Base-by-base conservation (phyloP, 1,140 invertebrate species). In the Trichonephila clavipes region DNA sequence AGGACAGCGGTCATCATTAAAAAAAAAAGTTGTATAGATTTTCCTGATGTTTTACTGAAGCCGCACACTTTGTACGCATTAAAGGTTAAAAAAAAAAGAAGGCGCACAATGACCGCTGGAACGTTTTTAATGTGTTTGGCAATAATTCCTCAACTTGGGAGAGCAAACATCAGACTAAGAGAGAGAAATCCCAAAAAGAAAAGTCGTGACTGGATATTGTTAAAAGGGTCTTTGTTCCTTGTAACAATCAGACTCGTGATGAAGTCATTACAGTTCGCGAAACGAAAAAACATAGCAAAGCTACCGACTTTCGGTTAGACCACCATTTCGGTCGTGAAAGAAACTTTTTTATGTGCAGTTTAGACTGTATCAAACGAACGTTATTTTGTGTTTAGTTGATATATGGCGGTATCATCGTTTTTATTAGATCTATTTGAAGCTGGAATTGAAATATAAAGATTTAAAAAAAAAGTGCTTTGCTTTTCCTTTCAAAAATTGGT, bases 211-310 rank as follows among this genome's bases (percentile, higher is more conserved):
- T 66, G 61, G 7, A 16, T 28, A 44, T 83, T 83, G 90, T 92
- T 85, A 92, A 85, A 66, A 85, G 90, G 86, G 86, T 86, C 82
- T 92, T 92, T 92, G 90, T 92, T 92, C 91, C 61, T 59, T 58
- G 40, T 58, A 92, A 92, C 91, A 92, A 92, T 92, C 90, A 51
- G 7, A 40, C 44, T 64, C 91, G 91, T 92, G 91, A 92, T 92
- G 58, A 92, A 92, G 91, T 85, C 91, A 92, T 92, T 92, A 92
- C 61, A 44, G 58, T 8, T 77, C 28, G 59, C 18, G n/a, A 34
- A 92, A 61, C 34, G 34, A 58, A 19, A 86, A 44, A 66, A 90
- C 59, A 51, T 21, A n/a, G 34, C 12, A 81, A 66, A 85, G 66
- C 59, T 58, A 58, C 77, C 90, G 61, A 82, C 82, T 85, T 51